These are phyloP conservation scores for Girardinus metallicus DNA, from an alignment of 2,797 vertebrate species.

Conservation along the genomic window DNA sequence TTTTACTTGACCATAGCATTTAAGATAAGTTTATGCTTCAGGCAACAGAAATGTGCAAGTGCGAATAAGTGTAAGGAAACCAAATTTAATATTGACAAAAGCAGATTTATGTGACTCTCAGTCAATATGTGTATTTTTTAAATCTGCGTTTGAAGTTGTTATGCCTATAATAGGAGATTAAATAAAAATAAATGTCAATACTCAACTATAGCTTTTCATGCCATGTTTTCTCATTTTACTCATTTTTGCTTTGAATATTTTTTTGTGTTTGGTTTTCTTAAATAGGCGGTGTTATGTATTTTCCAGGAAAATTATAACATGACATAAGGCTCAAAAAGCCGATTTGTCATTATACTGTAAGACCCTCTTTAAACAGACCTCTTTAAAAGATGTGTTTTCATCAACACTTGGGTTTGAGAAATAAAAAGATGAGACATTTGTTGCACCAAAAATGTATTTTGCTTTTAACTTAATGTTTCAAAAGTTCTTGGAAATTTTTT, in stretches of 20 bases:
- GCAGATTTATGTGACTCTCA: not conserved
- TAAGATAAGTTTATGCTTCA: not conserved
- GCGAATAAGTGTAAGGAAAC: not conserved
- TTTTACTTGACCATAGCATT: not conserved
- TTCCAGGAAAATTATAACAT: too few species aligned
- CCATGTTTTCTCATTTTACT: not conserved
- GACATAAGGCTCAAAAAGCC: too few species aligned
- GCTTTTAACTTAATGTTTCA: not conserved
- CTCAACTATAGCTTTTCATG: not conserved
- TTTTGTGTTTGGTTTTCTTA: not conserved
- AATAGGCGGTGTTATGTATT: not conserved
- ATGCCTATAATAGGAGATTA: not conserved
- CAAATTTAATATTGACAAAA: not conserved
- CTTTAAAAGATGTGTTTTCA: not conserved
- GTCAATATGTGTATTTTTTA: not conserved
- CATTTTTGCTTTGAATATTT: not conserved
- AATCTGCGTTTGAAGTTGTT: not conserved
- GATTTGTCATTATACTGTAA: too few species aligned
- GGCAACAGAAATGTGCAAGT: not conserved
- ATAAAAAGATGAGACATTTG: not conserved
- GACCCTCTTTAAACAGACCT: too few species aligned
- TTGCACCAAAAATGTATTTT: not conserved
- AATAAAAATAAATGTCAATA: not conserved
- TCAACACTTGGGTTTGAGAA: not conserved
- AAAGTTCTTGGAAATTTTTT: not conserved